Conservation (phyloP, 2,888 invertebrate genomes). For the Chaitophorus viminalis region DNA sequence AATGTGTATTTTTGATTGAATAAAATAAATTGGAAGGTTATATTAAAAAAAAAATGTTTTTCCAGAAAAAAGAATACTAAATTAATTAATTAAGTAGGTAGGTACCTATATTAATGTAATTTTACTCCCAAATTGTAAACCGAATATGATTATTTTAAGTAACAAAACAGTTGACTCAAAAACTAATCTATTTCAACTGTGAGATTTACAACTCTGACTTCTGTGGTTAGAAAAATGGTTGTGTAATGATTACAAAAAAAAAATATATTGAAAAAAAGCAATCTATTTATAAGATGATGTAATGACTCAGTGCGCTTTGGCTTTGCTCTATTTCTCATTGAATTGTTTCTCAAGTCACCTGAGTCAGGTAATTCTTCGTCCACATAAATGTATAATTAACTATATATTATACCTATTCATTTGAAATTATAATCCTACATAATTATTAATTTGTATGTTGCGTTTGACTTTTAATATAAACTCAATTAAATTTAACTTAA, state of each 20-base stretch:
- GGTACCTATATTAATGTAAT: too few relatives aligned
- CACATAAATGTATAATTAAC: background rate
- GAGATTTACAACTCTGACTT: background rate
- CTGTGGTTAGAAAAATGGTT: conserved; percentile 34
- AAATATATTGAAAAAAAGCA: background rate
- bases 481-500: too few relatives aligned
- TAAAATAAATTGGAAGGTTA: too few relatives aligned
- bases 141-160: background rate
- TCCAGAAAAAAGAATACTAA: too few relatives aligned
- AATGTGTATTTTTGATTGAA: too few relatives aligned
- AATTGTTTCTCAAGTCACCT: conserved; percentile 19
- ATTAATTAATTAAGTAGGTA: too few relatives aligned
- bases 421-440: too few relatives aligned
- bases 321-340: conserved; percentile 43
- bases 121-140: too few relatives aligned
- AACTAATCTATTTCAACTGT: conserved; percentile 27
- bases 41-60: too few relatives aligned
- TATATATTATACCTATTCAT: too few relatives aligned
- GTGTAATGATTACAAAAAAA: conserved; percentile 14
- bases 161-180: background rate
- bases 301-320: background rate
- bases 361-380: background rate
- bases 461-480: too few relatives aligned
- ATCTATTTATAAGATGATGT: conserved; percentile 17
- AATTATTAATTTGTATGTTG: too few relatives aligned